Conservation (phyloP, 2,113 vertebrate genomes). For the Edolisoma coerulescens region DNA sequence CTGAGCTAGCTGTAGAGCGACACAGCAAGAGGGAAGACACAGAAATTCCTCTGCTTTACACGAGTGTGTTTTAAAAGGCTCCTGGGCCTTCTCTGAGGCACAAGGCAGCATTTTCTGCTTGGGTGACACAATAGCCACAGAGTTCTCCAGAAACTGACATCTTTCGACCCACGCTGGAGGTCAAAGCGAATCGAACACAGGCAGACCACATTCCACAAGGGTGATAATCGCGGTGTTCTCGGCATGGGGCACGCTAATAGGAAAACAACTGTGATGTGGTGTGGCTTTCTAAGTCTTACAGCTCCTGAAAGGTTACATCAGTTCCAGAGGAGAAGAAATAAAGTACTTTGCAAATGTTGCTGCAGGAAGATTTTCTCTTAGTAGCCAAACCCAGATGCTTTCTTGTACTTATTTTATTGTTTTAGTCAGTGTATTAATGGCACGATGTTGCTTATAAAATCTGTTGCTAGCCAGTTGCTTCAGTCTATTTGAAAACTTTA, state of each 20-base stretch:
- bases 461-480: background rate
- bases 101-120: background rate
- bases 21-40: background rate
- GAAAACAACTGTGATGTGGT: constrained; percentile 69
- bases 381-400: background rate
- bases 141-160: constrained; percentile 57
- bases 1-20: background rate
- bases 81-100: background rate
- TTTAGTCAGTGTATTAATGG: background rate
- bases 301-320: constrained; percentile 68
- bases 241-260: constrained; percentile 71
- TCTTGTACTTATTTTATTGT: background rate
- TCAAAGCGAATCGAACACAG: constrained; percentile 79
- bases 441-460: background rate
- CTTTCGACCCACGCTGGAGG: constrained; percentile 72
- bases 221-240: constrained; percentile 82
- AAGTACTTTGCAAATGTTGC: background rate
- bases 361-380: background rate
- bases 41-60: background rate
- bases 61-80: background rate
- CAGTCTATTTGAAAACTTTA: background rate
- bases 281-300: constrained; percentile 13
- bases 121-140: background rate
- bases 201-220: constrained; percentile 80
- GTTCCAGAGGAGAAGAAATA: background rate